phyloP scores from a whole-genome alignment of 2,113 vertebrate species.

The Barbus barbus region DNA sequence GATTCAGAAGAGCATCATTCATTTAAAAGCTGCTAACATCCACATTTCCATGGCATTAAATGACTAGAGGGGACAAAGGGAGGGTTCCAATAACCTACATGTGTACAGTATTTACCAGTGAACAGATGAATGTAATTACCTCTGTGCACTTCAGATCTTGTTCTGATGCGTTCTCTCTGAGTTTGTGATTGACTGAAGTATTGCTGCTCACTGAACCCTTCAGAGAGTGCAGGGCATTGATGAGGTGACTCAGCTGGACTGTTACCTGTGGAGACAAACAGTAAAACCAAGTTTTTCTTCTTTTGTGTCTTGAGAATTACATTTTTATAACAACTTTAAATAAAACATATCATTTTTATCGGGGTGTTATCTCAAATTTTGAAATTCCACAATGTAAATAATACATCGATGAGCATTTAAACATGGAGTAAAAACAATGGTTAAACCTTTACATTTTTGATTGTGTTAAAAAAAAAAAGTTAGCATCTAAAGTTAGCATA shows the following conservation, averaged over 20 bases:
- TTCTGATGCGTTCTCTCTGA: constrained; percentile 76
- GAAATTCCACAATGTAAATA: background rate
- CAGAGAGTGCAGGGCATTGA: constrained; percentile 90
- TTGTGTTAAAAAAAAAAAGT: background rate
- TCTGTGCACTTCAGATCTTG: constrained; percentile 75
- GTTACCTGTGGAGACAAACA: constrained; percentile 81
- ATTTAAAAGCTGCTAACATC: background rate
- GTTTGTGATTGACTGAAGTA: constrained; percentile 70
- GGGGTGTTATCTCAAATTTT: background rate
- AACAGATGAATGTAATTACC: constrained; percentile 70
- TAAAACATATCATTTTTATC: background rate
- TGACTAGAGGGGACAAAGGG: background rate
- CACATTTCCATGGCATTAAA: background rate
- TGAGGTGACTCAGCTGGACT: constrained; percentile 92
- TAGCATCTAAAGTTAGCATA: too few relatives aligned
- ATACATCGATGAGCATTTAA: background rate
- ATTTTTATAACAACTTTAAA: background rate
- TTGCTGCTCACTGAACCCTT: constrained; percentile 78
- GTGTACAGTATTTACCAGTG: background rate
- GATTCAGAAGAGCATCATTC: background rate
- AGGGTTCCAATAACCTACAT: too few relatives aligned
- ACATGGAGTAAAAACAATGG: too few relatives aligned
- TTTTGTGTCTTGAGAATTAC: background rate
- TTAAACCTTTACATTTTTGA: too few relatives aligned
- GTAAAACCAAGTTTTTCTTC: background rate